Conservation (phyloP, 2,113 vertebrate species). For the Siniperca chuatsi region DNA sequence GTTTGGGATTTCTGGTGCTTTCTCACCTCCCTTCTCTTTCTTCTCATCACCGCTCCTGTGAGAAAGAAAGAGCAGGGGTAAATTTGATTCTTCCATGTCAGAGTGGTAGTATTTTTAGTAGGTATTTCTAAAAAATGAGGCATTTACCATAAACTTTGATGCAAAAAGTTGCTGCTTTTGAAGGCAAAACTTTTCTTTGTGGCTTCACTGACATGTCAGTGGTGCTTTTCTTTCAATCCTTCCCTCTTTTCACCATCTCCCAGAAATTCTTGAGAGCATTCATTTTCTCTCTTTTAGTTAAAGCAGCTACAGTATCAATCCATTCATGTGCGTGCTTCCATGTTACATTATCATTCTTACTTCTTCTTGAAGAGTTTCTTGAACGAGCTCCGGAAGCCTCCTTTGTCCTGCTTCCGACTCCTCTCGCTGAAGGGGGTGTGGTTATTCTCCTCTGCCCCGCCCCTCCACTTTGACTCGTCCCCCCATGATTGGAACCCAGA, state of each 20-base stretch:
- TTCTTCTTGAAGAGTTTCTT: slow-evolving; percentile 99
- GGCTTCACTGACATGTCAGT: background rate
- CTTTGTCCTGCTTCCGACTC: slow-evolving; percentile 94
- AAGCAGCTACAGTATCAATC: background rate
- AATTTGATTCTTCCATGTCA: background rate
- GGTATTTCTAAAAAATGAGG: background rate
- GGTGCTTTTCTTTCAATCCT: too few relatives aligned
- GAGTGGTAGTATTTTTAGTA: background rate
- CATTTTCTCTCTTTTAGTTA: background rate
- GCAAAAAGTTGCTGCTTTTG: background rate
- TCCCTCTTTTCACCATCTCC: too few relatives aligned
- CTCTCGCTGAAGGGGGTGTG: slow-evolving; percentile 93
- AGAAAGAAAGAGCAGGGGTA: background rate
- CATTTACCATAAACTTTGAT: background rate
- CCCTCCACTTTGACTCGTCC: slow-evolving; percentile 84
- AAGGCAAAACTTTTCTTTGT: background rate
- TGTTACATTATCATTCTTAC: slow-evolving; percentile 81
- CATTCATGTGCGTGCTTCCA: background rate
- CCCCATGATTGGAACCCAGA: slow-evolving; percentile 73
- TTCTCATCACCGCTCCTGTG: slow-evolving; percentile 87
- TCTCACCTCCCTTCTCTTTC: slow-evolving; percentile 88
- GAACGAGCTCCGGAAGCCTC: slow-evolving; percentile 97
- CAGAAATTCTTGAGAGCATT: background rate
- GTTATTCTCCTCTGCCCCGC: slow-evolving; percentile 88
- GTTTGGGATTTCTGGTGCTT: slow-evolving; percentile 80